Evolutionary conservation across 2,797 vertebrate genomes (phyloP), one percentile per base, ranked within the genome.

Genomic region (Gambusia yucatana): DNA sequence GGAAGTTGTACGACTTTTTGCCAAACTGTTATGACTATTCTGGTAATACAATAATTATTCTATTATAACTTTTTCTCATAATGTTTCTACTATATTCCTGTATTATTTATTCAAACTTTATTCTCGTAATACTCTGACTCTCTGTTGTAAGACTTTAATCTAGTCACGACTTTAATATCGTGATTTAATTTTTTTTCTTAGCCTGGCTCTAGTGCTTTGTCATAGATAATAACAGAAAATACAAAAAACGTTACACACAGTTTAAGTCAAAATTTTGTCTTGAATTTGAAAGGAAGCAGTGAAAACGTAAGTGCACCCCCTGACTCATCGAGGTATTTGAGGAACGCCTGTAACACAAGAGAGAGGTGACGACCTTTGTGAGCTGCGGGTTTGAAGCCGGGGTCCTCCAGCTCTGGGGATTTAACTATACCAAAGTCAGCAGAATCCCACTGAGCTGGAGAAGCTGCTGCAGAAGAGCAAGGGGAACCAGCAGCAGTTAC

Each of bases 361-460:
- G 89, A 77, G 83, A 85, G 79, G 84, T 22, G 71, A 75, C 73
- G 75, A 86, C 22, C 88, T 92, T 92, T 92, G 88, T 90, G 86
- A 78, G 77, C 63, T 14, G 76, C 77, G 84, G 89, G 90, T 86
- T 87, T 89, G 84, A 36, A 77, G 80, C 10, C 63, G 41, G 70
- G 71, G 74, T n/a, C 48, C 46, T 36, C 50, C 72, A 74, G 63
- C 87, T 79, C 67, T 72, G 28, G 17, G 61, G 83, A 82, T 79
- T 79, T 28, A 3, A 46, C 87, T 77, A 57, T 82, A 90, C 89
- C 91, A 90, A 92, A 87, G 84, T 93, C 91, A 92, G 92, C 86
- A 81, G 77, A 91, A 92, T 89, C 88, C 89, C 75, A 86, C 87
- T 78, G 81, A 65, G 79, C 52, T 79, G 71, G 28, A 48, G 63